Percentiles rank a stretch among this genome's conserved stretches.
phyloP scores from a whole-genome alignment of 2,797 vertebrate genomes.

The Sebastiscus tertius region DNA sequence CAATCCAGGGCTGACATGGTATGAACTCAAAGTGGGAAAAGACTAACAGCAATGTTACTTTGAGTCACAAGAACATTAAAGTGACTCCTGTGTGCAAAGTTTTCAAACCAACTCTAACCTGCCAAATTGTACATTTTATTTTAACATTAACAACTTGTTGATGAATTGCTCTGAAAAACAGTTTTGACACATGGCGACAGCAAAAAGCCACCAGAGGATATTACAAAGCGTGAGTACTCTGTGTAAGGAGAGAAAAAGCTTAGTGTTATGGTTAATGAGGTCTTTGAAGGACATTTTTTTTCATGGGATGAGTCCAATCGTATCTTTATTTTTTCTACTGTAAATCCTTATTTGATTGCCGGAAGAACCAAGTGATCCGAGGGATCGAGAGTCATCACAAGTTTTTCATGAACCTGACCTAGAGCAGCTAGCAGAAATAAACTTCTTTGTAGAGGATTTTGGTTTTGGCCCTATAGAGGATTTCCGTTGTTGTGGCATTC shows the following conservation, averaged over 20 bases:
- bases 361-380: conserved; percentile 61
- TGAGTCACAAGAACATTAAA: not conserved
- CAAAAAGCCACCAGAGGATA: conserved; percentile 24
- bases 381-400: conserved; percentile 44
- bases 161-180: conserved; percentile 21
- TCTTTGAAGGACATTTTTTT: conserved; percentile 62
- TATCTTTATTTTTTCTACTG: conserved; percentile 66
- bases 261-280: conserved; percentile 25
- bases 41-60: conserved; percentile 12
- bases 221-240: conserved; percentile 40
- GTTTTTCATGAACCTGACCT: conserved; percentile 51
- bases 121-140: conserved; percentile 19
- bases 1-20: conserved; percentile 4
- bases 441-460: conserved; percentile 63
- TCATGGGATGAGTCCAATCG: conserved; percentile 50
- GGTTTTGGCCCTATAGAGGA: conserved; percentile 41
- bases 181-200: not conserved
- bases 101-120: conserved; percentile 24
- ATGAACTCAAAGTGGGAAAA: conserved; percentile 24
- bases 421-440: conserved; percentile 62
- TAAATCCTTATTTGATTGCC: conserved; percentile 70
- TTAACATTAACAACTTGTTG: not conserved
- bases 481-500: conserved; percentile 56
- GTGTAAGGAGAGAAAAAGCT: conserved; percentile 20
- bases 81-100: conserved; percentile 13